Evolutionary conservation across 2,797 vertebrate species (phyloP), one percentile per base, ranked within the genome.

Genomic region (Acridotheres tristis): DNA sequence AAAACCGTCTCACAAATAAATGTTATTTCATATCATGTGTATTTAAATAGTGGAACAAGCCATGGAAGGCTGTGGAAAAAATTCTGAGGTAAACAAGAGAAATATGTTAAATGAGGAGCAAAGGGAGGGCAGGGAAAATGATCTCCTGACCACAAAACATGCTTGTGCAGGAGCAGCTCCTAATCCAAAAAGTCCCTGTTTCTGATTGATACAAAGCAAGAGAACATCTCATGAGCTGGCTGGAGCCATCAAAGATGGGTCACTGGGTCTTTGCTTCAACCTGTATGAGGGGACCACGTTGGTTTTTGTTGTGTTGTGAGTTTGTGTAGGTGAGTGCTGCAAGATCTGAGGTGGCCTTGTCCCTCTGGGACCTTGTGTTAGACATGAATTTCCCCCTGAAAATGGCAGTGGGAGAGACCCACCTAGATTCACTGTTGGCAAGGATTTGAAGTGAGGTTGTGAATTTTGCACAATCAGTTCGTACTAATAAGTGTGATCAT

Each of bases 401-500:
- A 66, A 55, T 15, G 7, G 38, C n/a, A 2, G 1, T 7, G 6
- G 7, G 50, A 6, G 11, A 51, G 38, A 30, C 8, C 2, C 43
- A 42, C 40, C 0, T 0, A 72, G 30, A 47, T 7, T 11, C 40
- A 14, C 13, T 27, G 7, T 26, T 13, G 12, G 55, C 22, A 11
- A 48, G 29, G 63, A 55, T 76, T 54, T 66, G n/a, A 66, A 79
- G 22, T 5, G 3, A 75, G 19, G 55, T 16, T 7, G 9, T 47
- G 48, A 30, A 81, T 88, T 93, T 65, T 57, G 74, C 29, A 5
- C 30, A 32, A 9, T 75, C 38, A 13, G 26, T 63, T 84, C 1
- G 1, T 29, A 19, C 67, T n/a, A 34, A 2, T 40, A 42, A 57
- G 12, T 36, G 36, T n/a, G 53, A 55, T n/a, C 17, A 2, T 0